These are phyloP conservation scores for Helicoverpa zea DNA, from an alignment of 1,140 invertebrate genomes.

Conservation along the genomic window DNA sequence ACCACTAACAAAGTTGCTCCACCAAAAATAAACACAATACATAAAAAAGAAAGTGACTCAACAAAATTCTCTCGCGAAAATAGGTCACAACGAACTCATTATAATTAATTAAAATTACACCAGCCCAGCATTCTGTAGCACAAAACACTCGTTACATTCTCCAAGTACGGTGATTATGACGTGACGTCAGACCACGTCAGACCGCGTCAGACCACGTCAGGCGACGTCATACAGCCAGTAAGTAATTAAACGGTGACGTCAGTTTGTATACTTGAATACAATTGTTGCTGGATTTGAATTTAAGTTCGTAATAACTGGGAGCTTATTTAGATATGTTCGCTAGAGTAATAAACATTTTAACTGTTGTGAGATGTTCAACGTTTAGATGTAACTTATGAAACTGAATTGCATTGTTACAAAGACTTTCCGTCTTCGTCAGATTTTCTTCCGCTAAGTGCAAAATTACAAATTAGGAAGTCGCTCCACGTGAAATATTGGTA, in stretches of 20 bases:
- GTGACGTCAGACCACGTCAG: no score
- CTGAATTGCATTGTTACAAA: no score
- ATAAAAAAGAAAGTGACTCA: slow-evolving; percentile 6
- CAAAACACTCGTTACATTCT: slow-evolving; percentile 23
- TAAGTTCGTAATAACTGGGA: not conserved
- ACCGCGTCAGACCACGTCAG: no score
- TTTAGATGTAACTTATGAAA: no score
- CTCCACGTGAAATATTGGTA: no score
- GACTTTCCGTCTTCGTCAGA: no score
- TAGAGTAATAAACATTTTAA: no score
- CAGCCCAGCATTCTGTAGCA: not conserved
- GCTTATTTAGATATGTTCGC: not conserved
- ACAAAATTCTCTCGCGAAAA: slow-evolving; percentile 6
- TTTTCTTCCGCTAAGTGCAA: no score
- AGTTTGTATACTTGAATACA: not conserved
- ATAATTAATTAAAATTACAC: slow-evolving; percentile 40
- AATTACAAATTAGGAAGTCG: no score
- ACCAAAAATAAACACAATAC: not conserved
- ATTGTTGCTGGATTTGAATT: not conserved
- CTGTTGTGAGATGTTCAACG: no score
- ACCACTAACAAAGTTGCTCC: not conserved
- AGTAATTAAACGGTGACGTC: slow-evolving; percentile 18
- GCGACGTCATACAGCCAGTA: slow-evolving; percentile 1
- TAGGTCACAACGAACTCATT: slow-evolving; percentile 20
- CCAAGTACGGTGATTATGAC: slow-evolving; percentile 3